A percentile compares a stretch with the other conserved stretches of the same genome.
Conservation (phyloP, 2,113 vertebrate genomes). For the Synchiropus splendidus region DNA sequence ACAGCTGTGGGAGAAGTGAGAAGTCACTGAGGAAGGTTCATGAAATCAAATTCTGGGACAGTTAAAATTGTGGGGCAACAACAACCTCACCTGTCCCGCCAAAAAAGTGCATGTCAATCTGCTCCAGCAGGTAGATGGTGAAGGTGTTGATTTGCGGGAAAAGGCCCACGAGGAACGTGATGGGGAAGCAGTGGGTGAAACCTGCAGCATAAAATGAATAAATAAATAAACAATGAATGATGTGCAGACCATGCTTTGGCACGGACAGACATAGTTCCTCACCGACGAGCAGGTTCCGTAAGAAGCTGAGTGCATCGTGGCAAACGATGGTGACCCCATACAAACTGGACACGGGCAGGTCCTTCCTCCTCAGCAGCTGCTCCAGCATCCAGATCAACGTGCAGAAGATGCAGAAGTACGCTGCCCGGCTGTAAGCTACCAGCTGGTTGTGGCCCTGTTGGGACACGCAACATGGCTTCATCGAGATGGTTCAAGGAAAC, state of each 20-base stretch:
- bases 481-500: neutral
- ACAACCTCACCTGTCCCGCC: conserved; percentile 87
- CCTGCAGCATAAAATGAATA: conserved; percentile 53
- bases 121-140: conserved; percentile 86
- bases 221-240: too few relatives aligned
- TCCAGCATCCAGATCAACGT: conserved; percentile 91
- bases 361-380: conserved; percentile 72
- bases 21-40: too few relatives aligned
- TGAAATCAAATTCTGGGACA: too few relatives aligned
- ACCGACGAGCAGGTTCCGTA: conserved; percentile 84
- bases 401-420: conserved; percentile 94
- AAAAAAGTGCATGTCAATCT: conserved; percentile 89
- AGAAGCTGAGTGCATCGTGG: conserved; percentile 67
- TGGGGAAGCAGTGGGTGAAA: conserved; percentile 88
- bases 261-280: too few relatives aligned
- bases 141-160: conserved; percentile 98
- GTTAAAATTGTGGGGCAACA: too few relatives aligned
- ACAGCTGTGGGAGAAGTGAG: too few relatives aligned
- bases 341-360: conserved; percentile 71
- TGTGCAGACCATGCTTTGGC: neutral
- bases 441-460: conserved; percentile 91
- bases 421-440: conserved; percentile 88
- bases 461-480: neutral
- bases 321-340: conserved; percentile 86
- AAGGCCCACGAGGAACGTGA: conserved; percentile 88